A percentile compares a stretch with the other conserved stretches of the same genome.
These are phyloP conservation scores for Hybognathus amarus DNA, from an alignment of 2,797 vertebrate genomes.

Conservation along the genomic window DNA sequence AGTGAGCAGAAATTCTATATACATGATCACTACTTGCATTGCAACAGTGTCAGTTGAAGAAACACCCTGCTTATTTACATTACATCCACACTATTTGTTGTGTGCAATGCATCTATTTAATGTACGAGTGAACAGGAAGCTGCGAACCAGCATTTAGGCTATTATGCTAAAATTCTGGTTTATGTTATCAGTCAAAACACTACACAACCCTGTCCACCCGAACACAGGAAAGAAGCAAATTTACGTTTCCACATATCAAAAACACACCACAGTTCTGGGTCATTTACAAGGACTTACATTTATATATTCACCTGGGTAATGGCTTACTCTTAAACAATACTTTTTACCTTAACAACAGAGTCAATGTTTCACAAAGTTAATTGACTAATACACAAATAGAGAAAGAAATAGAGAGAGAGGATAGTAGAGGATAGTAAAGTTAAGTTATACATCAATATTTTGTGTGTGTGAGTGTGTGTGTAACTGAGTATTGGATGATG, in stretches of 20 bases:
- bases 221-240: background rate
- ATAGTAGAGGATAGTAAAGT: slow-evolving; percentile 20
- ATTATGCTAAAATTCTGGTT: background rate
- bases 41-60: background rate
- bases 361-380: slow-evolving; percentile 23
- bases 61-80: background rate
- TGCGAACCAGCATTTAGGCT: background rate
- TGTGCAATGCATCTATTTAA: background rate
- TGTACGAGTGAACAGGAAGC: background rate
- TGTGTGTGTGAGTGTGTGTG: background rate
- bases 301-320: background rate
- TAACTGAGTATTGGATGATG: background rate
- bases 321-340: slow-evolving; percentile 24
- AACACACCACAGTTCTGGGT: background rate
- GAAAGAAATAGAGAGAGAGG: background rate
- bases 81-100: background rate
- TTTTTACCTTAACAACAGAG: background rate
- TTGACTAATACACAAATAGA: slow-evolving; percentile 1
- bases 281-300: slow-evolving; percentile 7
- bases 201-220: slow-evolving; percentile 6
- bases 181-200: slow-evolving; percentile 27
- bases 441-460: background rate
- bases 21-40: background rate
- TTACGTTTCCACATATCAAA: slow-evolving; percentile 2
- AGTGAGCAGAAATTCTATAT: background rate